Base-by-base conservation (phyloP, 2,797 vertebrate genomes). In the Paratrypauchen microcephalus region DNA sequence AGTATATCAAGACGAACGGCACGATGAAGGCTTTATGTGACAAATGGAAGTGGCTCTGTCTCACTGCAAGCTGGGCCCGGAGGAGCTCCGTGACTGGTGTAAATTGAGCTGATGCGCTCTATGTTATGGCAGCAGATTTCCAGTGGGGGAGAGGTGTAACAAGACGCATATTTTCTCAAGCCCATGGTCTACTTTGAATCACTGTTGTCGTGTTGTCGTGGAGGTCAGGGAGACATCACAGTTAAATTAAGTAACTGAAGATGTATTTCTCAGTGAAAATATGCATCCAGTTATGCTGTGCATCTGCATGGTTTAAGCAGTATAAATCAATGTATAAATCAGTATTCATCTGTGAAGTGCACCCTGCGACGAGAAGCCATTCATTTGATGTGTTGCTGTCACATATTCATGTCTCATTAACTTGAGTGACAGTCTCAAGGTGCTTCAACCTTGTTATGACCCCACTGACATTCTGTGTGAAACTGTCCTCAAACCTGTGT, bases 1-100 rank as follows among this genome's bases (percentile, higher is more conserved):
- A 85, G 78, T 66, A 66, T 60, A 77, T 83, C 75, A 69, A 61
- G 76, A 72, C 6, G 6, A 72, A 65, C 47, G 66, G 68, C 26
- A 71, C 83, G 80, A 79, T 75, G 66, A 86, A 72, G 56, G 71
- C 58, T 79, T 83, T 65, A 24, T 30, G 70, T 83, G 73, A 83
- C 68, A 68, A 78, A 82, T 86, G 64, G 41, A 77, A 69, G 67
- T 66, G 73, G 72, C 71, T 54, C 50, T 41, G 55, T 77, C 69
- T 77, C 15, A 0, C 61, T 63, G 67, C 66, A 59, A 41, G 66
- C 30, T 66, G 55, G 48, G 48, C 58, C 24, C 28, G 24, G 45
- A 39, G 50, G 48, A 73, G 55, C 32, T 12, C 15, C 60, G 71
- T 77, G 52, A 65, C 73, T 61, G 63, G 61, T 78, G 81, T 66